A percentile compares a stretch with the other conserved stretches of the same genome.
These are phyloP conservation scores for Oncopodura yosiiana DNA, from an alignment of 1,140 invertebrate species.

Conservation along the genomic window DNA sequence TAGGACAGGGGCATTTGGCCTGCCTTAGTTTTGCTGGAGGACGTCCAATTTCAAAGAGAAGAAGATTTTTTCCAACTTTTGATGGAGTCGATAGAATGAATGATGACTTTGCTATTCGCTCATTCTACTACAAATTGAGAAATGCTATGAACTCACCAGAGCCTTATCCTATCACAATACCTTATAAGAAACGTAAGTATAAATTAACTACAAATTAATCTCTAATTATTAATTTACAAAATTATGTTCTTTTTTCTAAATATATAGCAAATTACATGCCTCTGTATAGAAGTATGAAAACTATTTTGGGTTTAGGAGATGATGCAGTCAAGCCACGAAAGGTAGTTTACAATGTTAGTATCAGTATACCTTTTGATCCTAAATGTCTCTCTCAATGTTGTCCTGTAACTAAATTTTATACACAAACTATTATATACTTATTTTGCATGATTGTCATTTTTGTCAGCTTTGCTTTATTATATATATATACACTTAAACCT, in stretches of 20 bases:
- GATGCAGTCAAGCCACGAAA: constrained; percentile 9
- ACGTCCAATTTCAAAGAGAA: constrained; percentile 21
- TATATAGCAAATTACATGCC: constrained; percentile 17
- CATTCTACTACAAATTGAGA: constrained; percentile 13
- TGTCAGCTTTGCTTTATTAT: neutral
- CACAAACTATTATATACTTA: no score
- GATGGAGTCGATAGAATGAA: constrained; percentile 7
- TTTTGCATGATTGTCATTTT: neutral
- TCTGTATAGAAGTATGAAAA: constrained; percentile 17
- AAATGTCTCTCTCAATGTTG: no score
- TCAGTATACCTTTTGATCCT: no score
- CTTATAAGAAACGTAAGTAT: constrained; percentile 11
- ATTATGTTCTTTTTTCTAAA: neutral
- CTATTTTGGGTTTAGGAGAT: constrained; percentile 8
- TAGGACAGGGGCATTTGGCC: constrained; percentile 23
- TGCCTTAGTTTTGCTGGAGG: constrained; percentile 26
- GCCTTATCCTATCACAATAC: neutral
- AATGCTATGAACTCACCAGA: constrained; percentile 17
- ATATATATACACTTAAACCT: neutral
- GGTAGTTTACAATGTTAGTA: neutral
- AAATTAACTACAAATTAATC: neutral
- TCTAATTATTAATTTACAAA: neutral
- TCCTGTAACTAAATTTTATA: no score
- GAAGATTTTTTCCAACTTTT: constrained; percentile 14
- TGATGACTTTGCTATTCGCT: constrained; percentile 19